Percentiles rank a stretch among this genome's conserved stretches.
These are phyloP conservation scores for Campylomormyrus tamandua DNA, from an alignment of 2,113 vertebrate species.

Conservation along the genomic window DNA sequence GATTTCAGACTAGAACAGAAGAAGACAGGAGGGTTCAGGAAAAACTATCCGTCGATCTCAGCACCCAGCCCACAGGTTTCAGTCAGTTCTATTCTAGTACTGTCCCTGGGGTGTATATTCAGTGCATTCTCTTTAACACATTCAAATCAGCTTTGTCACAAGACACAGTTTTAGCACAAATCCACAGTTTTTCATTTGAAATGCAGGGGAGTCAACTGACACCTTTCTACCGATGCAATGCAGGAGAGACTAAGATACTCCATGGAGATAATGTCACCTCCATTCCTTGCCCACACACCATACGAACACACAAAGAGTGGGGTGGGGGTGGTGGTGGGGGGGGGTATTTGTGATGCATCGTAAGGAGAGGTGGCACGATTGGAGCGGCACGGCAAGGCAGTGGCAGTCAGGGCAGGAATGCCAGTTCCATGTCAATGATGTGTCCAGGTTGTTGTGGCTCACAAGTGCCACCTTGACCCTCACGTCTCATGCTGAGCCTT, in stretches of 20 bases:
- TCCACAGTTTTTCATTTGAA: background rate
- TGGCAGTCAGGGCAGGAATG: background rate
- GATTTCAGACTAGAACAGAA: conserved; percentile 79
- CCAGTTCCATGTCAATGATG: background rate
- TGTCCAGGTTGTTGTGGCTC: background rate
- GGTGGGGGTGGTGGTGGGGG: background rate
- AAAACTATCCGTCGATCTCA: background rate
- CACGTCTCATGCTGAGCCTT: background rate
- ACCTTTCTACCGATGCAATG: background rate
- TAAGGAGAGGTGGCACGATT: background rate
- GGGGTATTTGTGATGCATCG: background rate
- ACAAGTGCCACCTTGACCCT: background rate
- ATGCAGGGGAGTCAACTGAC: background rate
- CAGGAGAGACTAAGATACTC: background rate
- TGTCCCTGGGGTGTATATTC: background rate
- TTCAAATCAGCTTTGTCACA: background rate
- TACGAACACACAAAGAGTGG: background rate
- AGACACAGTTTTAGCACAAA: background rate
- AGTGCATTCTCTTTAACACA: too few relatives aligned
- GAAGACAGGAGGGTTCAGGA: conserved; percentile 4
- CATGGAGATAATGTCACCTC: background rate
- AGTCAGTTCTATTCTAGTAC: background rate
- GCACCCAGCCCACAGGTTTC: background rate
- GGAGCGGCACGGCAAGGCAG: background rate
- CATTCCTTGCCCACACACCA: background rate